phyloP scores from a whole-genome alignment of 1,140 invertebrate species.

The Heliothis virescens region DNA sequence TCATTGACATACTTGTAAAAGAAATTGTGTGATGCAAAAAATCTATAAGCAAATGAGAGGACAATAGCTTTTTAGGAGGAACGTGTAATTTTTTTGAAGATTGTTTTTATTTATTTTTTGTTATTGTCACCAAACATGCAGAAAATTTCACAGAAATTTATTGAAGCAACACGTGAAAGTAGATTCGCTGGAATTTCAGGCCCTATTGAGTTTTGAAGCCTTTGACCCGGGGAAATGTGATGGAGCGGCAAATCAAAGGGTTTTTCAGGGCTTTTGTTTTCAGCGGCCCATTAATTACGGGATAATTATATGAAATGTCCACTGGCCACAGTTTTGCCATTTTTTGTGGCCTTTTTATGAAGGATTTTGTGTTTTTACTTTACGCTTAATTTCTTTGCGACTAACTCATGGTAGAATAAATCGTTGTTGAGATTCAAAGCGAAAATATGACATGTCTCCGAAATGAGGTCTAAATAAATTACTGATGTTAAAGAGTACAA shows the following conservation, averaged over 20 bases:
- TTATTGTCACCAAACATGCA: constrained; percentile 32
- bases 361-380: constrained; percentile 30
- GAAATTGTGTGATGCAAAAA: background rate
- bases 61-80: background rate
- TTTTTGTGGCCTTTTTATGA: constrained; percentile 35
- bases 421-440: background rate
- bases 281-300: constrained; percentile 70
- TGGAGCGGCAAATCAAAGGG: constrained; percentile 83
- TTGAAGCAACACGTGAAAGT: constrained; percentile 51
- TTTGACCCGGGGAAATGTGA: constrained; percentile 78
- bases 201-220: constrained; percentile 69
- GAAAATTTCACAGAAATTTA: constrained; percentile 50
- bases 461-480: background rate
- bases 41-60: background rate
- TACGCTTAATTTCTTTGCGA: background rate
- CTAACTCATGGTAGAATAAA: background rate
- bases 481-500: background rate
- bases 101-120: constrained; percentile 8
- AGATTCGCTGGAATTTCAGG: constrained; percentile 72
- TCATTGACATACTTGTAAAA: background rate
- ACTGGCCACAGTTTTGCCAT: constrained; percentile 42
- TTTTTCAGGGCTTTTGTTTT: constrained; percentile 75
- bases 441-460: background rate
- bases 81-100: background rate
- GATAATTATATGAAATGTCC: constrained; percentile 74